These are phyloP conservation scores for Drosophila grimshawi DNA, from an alignment of 1,140 invertebrate genomes.

Conservation along the genomic window DNA sequence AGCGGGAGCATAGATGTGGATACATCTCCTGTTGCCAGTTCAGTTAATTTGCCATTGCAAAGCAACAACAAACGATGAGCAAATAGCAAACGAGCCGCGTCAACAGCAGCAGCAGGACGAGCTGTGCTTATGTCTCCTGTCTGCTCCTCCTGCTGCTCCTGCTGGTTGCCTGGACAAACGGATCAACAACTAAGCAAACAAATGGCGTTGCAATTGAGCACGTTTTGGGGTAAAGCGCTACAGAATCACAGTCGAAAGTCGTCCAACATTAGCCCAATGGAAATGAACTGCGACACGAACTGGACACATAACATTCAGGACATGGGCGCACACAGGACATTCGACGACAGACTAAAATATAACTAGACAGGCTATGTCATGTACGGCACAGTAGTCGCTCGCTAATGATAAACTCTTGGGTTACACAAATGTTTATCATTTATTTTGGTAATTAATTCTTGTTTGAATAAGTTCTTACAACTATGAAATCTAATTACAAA, in stretches of 20 bases:
- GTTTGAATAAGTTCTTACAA: no score
- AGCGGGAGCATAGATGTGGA: not conserved
- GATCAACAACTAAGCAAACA: slow-evolving; percentile 79
- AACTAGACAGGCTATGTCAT: slow-evolving; percentile 53
- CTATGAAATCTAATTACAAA: no score
- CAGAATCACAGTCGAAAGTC: slow-evolving; percentile 43
- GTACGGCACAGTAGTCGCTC: not conserved
- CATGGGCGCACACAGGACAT: not conserved
- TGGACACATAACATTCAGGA: not conserved
- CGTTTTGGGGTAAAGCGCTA: slow-evolving; percentile 67
- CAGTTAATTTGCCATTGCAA: slow-evolving; percentile 74
- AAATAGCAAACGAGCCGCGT: slow-evolving; percentile 70
- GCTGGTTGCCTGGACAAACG: slow-evolving; percentile 28
- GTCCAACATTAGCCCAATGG: slow-evolving; percentile 39
- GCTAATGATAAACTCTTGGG: not conserved
- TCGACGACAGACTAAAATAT: not conserved
- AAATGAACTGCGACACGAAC: slow-evolving; percentile 76
- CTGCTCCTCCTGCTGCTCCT: slow-evolving; percentile 17
- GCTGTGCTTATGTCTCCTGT: not conserved
- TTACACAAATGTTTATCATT: no score
- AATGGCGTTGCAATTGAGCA: slow-evolving; percentile 83
- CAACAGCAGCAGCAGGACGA: slow-evolving; percentile 7
- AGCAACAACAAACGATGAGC: slow-evolving; percentile 68
- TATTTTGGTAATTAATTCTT: no score
- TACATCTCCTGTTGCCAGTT: slow-evolving; percentile 38